A percentile compares a stretch with the other conserved stretches of the same genome.
These are phyloP conservation scores for Drosophila aldrichi DNA, from an alignment of 2,888 invertebrate genomes.

Conservation along the genomic window DNA sequence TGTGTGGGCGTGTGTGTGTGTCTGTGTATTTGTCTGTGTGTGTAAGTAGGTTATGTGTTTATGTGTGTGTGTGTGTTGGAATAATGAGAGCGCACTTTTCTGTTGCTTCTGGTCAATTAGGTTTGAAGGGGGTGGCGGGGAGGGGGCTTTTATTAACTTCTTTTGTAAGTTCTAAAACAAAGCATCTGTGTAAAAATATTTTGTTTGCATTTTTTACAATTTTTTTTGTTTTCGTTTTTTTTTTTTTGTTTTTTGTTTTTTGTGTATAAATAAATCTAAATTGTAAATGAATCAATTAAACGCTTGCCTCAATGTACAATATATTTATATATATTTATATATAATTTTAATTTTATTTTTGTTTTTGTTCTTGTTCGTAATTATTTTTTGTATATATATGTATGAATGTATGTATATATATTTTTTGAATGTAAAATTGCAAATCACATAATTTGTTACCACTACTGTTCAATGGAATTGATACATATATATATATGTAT, in stretches of 20 bases:
- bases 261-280: slow-evolving; percentile 77
- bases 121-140: slow-evolving; percentile 3
- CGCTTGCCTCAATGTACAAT: slow-evolving; percentile 73
- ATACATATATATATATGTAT: slow-evolving; percentile 41
- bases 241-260: slow-evolving; percentile 26
- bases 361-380: slow-evolving; percentile 33
- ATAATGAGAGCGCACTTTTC: slow-evolving; percentile 1
- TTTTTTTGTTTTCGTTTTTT: slow-evolving; percentile 22
- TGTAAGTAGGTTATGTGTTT: neutral
- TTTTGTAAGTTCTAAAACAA: slow-evolving; percentile 58
- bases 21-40: neutral
- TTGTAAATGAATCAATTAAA: slow-evolving; percentile 77
- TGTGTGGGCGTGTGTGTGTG: neutral
- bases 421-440: slow-evolving; percentile 80
- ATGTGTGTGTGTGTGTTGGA: neutral
- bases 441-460: slow-evolving; percentile 83
- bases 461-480: slow-evolving; percentile 76
- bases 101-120: slow-evolving; percentile 5
- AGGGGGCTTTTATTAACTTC: slow-evolving; percentile 31
- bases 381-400: slow-evolving; percentile 47
- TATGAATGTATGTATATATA: slow-evolving; percentile 42
- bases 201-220: slow-evolving; percentile 37
- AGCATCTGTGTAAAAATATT: slow-evolving; percentile 73
- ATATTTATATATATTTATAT: slow-evolving; percentile 60
- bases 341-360: slow-evolving; percentile 30